Percentiles rank a stretch among this genome's conserved stretches.
phyloP scores from a whole-genome alignment of 2,113 vertebrate species.

The Hypomesus transpacificus region DNA sequence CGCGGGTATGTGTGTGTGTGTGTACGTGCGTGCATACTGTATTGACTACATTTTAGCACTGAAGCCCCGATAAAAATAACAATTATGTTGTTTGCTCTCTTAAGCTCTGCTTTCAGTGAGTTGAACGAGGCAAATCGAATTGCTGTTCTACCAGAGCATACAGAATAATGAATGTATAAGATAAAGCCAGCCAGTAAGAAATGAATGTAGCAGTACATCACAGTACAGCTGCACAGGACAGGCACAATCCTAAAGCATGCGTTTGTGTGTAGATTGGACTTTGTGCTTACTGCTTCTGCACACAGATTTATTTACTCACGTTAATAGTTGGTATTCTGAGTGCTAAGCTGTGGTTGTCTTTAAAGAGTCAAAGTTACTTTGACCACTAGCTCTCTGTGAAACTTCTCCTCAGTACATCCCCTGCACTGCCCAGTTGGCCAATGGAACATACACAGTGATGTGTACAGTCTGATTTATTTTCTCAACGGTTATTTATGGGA shows the following conservation, averaged over 20 bases:
- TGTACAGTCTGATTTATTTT: constrained; percentile 62
- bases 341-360: no score
- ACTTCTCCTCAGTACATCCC: not conserved
- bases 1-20: not conserved
- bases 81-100: not conserved
- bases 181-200: constrained; percentile 1
- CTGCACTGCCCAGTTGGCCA: constrained; percentile 8
- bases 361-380: no score
- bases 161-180: constrained; percentile 29
- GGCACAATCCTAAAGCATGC: no score
- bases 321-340: no score
- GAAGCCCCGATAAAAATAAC: not conserved
- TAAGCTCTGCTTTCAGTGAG: not conserved
- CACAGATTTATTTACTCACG: no score
- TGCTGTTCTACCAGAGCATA: not conserved
- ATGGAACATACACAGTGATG: constrained; percentile 32
- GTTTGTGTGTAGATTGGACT: no score
- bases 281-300: no score
- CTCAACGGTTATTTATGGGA: constrained; percentile 58
- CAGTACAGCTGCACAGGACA: constrained; percentile 21
- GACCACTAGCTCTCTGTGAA: no score
- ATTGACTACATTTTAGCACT: not conserved
- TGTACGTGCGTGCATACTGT: not conserved
- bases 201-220: constrained; percentile 32
- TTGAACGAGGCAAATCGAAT: not conserved